Percentiles rank a stretch among this genome's conserved stretches.
Conservation (phyloP, 2,113 vertebrate genomes). For the Campylorhamphus procurvoides region DNA sequence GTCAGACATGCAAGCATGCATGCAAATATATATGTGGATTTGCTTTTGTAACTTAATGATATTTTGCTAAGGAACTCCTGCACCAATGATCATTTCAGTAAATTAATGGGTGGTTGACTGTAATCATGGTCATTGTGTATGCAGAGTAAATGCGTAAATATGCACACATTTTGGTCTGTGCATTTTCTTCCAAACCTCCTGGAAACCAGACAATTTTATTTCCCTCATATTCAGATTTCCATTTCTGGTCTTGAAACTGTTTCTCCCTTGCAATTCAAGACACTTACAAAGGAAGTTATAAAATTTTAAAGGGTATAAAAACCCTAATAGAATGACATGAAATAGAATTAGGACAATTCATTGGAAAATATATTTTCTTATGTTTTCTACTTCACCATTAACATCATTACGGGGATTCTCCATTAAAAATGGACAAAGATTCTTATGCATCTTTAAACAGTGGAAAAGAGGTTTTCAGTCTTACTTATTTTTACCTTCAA, state of each 20-base stretch:
- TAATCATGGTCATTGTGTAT: not conserved
- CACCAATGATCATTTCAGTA: not conserved
- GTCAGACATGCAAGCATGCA: not conserved
- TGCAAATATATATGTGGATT: not conserved
- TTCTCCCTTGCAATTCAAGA: not conserved
- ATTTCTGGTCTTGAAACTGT: not conserved
- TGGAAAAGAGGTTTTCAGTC: not conserved
- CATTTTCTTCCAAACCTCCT: not conserved
- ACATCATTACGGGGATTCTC: not conserved
- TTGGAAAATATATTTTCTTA: conserved; percentile 22
- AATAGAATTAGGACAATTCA: conserved; percentile 44
- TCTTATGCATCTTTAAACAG: not conserved
- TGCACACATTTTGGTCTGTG: not conserved
- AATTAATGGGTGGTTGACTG: not conserved
- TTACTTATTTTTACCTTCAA: conserved; percentile 12
- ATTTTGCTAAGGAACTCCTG: not conserved
- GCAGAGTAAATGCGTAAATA: not conserved
- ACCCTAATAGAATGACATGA: not conserved
- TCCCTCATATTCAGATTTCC: not conserved
- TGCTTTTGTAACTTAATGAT: not conserved
- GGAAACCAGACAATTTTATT: not conserved
- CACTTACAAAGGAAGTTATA: not conserved
- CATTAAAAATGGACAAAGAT: not conserved
- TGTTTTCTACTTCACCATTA: conserved; percentile 4
- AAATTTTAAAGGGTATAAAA: conserved; percentile 29